Conservation (phyloP, 2,888 invertebrate species). For the Drosophila fulvimacula region DNA sequence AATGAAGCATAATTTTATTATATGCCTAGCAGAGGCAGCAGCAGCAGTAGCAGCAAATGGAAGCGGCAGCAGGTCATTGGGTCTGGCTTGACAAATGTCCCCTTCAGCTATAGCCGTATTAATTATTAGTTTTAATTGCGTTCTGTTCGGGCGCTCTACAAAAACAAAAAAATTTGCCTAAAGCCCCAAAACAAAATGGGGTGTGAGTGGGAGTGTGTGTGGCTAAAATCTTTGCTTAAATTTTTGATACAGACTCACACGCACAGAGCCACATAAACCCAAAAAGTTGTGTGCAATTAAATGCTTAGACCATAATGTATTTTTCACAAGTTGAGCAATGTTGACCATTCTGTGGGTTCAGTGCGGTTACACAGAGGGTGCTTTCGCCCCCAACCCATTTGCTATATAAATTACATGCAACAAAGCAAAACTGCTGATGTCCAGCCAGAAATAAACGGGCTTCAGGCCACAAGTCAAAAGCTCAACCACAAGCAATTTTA, state of each 20-base stretch:
- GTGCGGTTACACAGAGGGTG: conserved; percentile 6
- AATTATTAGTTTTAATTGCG: conserved; percentile 78
- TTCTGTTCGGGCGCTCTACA: conserved; percentile 49
- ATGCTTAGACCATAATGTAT: conserved; percentile 78
- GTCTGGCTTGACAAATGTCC: conserved; percentile 43
- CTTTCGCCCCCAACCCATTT: not conserved
- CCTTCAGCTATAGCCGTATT: conserved; percentile 52
- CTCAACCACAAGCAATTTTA: conserved; percentile 77
- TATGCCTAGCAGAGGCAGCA: conserved; percentile 20
- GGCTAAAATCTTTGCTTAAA: conserved; percentile 22
- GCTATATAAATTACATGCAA: conserved; percentile 66
- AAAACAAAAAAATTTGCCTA: not conserved
- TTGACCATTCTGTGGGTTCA: conserved; percentile 75
- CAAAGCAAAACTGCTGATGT: conserved; percentile 66
- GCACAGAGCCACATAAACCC: conserved; percentile 17
- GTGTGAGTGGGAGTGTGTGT: not conserved
- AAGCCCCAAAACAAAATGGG: not conserved
- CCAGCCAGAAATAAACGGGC: conserved; percentile 12
- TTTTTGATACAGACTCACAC: conserved; percentile 8
- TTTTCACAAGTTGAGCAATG: conserved; percentile 79
- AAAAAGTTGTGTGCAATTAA: conserved; percentile 70
- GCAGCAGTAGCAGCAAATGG: too few relatives aligned
- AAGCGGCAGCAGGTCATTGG: conserved; percentile 51
- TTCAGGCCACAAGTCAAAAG: conserved; percentile 70
- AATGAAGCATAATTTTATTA: conserved; percentile 81